Evolutionary conservation across 30 jellyfish, hydroid and myxozoan species (phyloP), one percentile per base, ranked within the genome.

Genomic region (Catostylus mosaicus): DNA sequence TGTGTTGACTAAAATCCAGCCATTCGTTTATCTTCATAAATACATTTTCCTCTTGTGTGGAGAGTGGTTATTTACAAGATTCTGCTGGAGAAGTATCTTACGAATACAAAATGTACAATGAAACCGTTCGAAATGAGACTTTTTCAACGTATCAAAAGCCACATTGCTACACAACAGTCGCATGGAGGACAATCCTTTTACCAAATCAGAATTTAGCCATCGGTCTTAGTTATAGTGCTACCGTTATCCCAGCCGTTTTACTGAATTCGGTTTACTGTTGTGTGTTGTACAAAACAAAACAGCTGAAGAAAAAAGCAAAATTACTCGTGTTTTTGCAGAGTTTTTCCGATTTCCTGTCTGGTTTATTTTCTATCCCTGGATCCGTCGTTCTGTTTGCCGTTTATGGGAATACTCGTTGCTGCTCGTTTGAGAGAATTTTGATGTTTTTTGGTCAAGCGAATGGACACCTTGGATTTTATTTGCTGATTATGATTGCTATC

Each of bases 381-480:
- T 57, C 73, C 1, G 73, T 57, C 1, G 36, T 72, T 59, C 59
- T 82, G 68, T 72, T 82, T 38, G 32, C 73, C 5, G 74, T 26
- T 9, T 82, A 46, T 57, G 86, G 92, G 32, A 47, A 82, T 54
- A 43, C 24, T 31, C 73, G 92, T 20, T 43, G 31, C 31, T 82
- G 92, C 34, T 70, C 80, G 86, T 56, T 31, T 10, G 92, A 82
- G 47, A 26, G 77, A 37, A 30, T 32, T 2, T 18, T 47, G n/a
- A 70, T 82, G 86, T 34, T 82, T 52, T 40, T 69, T 56, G 86
- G 85, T 16, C 92, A 82, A 46, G 36, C 75, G 0, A 82, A 68
- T 56, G 82, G 80, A 16, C 92, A 82, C 63, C 50, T 82, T 36
- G 68, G 86, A 6, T 30, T 74, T n/a, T 82, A 82, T 68, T 0